Evolutionary conservation across 2,888 invertebrate genomes (phyloP).

Genomic region (Eumerus sabulonum): DNA sequence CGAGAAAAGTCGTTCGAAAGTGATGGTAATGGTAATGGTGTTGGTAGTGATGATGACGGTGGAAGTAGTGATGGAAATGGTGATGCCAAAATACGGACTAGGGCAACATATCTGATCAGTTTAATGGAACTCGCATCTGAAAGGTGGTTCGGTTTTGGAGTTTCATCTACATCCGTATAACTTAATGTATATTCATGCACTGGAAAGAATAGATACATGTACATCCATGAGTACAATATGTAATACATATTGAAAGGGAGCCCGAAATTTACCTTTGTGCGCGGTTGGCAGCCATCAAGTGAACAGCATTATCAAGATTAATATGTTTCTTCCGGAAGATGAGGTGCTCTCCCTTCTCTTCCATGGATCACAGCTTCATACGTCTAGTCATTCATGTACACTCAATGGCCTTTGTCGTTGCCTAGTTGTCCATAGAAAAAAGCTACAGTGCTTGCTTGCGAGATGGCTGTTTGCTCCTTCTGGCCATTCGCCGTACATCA

Average conservation of each 20-base stretch:
- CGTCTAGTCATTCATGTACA: slow-evolving; percentile 19
- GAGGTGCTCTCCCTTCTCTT: slow-evolving; percentile 2
- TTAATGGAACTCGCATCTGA: slow-evolving; percentile 56
- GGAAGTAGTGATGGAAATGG: not conserved
- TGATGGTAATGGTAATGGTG: too few relatives aligned
- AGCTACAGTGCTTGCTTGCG: too few relatives aligned
- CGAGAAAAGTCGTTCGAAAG: slow-evolving; percentile 11
- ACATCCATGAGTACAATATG: not conserved
- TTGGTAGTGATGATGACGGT: not conserved
- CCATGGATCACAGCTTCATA: slow-evolving; percentile 8
- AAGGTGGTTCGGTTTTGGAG: slow-evolving; percentile 30
- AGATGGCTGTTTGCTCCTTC: not conserved
- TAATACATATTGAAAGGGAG: not conserved
- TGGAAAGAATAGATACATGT: too few relatives aligned
- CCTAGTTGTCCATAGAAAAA: slow-evolving; percentile 4
- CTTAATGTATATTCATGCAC: too few relatives aligned
- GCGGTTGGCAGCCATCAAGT: not conserved
- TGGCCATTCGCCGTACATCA: not conserved
- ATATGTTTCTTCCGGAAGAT: slow-evolving; percentile 29
- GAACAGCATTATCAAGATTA: slow-evolving; percentile 43
- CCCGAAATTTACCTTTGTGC: slow-evolving; percentile 3
- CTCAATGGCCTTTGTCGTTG: slow-evolving; percentile 22
- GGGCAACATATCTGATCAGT: slow-evolving; percentile 46
- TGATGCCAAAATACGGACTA: not conserved
- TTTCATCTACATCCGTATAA: not conserved